Percentiles rank a stretch among this genome's conserved stretches.
Conservation (phyloP, 2,888 invertebrate genomes). For the Merodon equestris region DNA sequence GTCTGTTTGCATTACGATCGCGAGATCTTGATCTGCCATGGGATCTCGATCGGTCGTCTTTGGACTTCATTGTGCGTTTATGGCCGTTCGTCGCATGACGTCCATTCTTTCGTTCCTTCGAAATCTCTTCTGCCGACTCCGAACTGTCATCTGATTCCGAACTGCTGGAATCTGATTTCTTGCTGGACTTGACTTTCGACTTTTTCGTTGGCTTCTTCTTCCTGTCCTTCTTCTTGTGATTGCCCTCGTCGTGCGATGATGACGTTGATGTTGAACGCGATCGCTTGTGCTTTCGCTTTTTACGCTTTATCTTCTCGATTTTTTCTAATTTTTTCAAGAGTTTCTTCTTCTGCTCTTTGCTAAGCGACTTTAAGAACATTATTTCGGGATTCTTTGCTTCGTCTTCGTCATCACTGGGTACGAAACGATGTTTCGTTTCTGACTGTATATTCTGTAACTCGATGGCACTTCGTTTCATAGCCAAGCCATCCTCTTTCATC, state of each 20-base stretch:
- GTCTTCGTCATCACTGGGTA: constrained; percentile 80
- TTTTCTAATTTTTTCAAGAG: constrained; percentile 89
- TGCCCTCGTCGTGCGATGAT: constrained; percentile 6
- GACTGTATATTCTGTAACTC: constrained; percentile 81
- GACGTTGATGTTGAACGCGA: constrained; percentile 25
- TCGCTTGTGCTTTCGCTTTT: constrained; percentile 73
- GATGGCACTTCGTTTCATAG: constrained; percentile 88
- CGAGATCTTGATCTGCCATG: constrained; percentile 31
- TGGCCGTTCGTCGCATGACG: constrained; percentile 32
- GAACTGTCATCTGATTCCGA: constrained; percentile 55
- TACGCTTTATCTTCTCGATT: constrained; percentile 80
- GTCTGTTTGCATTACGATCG: constrained; percentile 16
- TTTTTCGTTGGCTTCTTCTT: constrained; percentile 69
- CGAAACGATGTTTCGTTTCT: constrained; percentile 81
- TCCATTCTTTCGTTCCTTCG: constrained; percentile 5
- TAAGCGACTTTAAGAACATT: constrained; percentile 90
- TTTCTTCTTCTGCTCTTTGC: constrained; percentile 93
- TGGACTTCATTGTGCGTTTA: constrained; percentile 4
- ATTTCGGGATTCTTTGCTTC: constrained; percentile 82
- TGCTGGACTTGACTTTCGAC: constrained; percentile 49
- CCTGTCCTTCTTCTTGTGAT: neutral
- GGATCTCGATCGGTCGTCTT: constrained; percentile 25
- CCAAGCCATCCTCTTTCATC: constrained; percentile 94
- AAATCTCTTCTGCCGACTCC: constrained; percentile 52
- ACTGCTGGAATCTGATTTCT: constrained; percentile 29